Conservation (phyloP, 1,140 invertebrate genomes). For the Pseudobourletiella spinata region DNA sequence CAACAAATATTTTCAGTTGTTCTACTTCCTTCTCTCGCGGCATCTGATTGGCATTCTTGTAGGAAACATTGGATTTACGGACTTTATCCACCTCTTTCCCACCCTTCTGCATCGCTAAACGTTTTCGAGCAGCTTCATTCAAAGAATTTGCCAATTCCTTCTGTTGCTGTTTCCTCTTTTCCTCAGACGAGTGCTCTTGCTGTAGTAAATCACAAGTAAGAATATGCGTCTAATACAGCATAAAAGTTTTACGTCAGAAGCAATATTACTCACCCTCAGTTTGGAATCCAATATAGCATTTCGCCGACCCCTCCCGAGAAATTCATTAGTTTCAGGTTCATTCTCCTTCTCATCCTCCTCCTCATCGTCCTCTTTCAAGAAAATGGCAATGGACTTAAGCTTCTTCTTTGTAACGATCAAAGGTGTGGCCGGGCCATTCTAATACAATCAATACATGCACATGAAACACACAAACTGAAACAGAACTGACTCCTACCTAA, state of each 20-base stretch:
- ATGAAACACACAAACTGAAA: no score
- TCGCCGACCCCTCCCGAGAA: constrained; percentile 71
- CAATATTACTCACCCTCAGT: constrained; percentile 59
- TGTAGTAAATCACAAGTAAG: constrained; percentile 38
- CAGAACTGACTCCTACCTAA: not conserved
- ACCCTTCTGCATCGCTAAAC: constrained; percentile 76
- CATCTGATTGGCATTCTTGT: constrained; percentile 84
- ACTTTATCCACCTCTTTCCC: constrained; percentile 82
- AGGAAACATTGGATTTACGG: constrained; percentile 89
- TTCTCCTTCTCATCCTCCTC: constrained; percentile 74
- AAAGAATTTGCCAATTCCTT: constrained; percentile 82
- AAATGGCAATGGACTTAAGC: constrained; percentile 92
- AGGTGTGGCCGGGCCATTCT: constrained; percentile 69
- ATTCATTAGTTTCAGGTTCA: constrained; percentile 48
- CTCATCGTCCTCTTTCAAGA: constrained; percentile 71
- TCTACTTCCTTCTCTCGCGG: constrained; percentile 88
- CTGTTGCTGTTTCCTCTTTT: constrained; percentile 94
- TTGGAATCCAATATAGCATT: constrained; percentile 93
- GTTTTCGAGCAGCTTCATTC: constrained; percentile 84
- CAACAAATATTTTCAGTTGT: constrained; percentile 90
- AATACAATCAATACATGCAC: not conserved
- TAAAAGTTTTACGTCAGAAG: no score
- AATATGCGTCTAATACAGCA: no score
- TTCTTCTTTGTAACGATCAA: constrained; percentile 92
- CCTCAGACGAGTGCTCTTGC: constrained; percentile 90